Evolutionary conservation across 1,140 invertebrate genomes (phyloP), one percentile per base, ranked within the genome.

Genomic region (Heliconius himera): DNA sequence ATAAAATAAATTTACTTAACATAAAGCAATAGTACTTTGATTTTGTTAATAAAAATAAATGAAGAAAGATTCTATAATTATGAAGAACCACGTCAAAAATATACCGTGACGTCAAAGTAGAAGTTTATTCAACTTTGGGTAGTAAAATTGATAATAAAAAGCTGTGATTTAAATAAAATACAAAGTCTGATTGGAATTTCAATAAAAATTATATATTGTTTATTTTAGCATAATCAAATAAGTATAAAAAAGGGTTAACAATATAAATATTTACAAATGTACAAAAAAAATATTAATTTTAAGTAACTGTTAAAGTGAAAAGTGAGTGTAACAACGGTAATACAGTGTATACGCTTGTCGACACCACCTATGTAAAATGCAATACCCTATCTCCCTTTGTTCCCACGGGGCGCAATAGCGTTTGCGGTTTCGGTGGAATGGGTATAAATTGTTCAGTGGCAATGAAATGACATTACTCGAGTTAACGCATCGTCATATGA

Each of bases 351-450:
- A 66, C 56, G 60, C 22, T 66, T 66, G 60, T 66, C 13, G 60
- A 13, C n/a, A 29, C 22, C 22, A 2, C 56, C 11, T 4, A 66
- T 66, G 22, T 66, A 29, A 29, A 66, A 66, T 66, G 56, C 56
- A 66, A 66, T 66, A 66, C 22, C 56, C 56, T 66, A 66, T 66
- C 56, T 66, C 22, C 22, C 56, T 66, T 13, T 29, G 56, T 29
- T 26, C 56, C 22, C 56, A 26, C 11, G 11, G 22, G 56, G 11
- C 22, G 56, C 56, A 5, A 16, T 20, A 66, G 60, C 11, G 26
- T 66, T 66, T 66, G 60, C 13, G 60, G 60, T 66, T 66, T 66
- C 11, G 60, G 3, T 66, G 3, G 60, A 26, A 66, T 66, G 13
- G 26, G 8, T 66, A 66, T 66, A 66, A 66, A 66, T 66, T 66